Percentiles rank a stretch among this genome's conserved stretches.
These are phyloP conservation scores for Phymorhynchus buccinoides DNA, from an alignment of 1,140 invertebrate species.

Conservation along the genomic window DNA sequence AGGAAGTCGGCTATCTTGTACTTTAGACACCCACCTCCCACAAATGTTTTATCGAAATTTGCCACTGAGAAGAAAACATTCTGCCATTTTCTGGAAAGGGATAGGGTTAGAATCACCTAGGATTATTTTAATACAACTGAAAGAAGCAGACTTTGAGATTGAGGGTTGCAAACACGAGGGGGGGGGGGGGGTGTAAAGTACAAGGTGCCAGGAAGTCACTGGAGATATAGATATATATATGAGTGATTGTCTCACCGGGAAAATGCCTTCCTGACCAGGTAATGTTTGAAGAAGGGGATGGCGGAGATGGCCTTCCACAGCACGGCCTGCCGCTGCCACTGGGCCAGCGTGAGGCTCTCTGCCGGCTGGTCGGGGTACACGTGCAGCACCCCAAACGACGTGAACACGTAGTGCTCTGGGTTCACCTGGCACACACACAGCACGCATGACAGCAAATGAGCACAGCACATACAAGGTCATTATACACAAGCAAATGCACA, in stretches of 20 bases:
- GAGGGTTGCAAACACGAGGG: too few species aligned
- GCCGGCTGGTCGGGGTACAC: slow-evolving; percentile 63
- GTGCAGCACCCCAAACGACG: slow-evolving; percentile 71
- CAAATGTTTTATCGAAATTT: too few species aligned
- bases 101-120: too few species aligned
- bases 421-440: slow-evolving; percentile 41
- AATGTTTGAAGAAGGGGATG: slow-evolving; percentile 73
- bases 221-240: too few species aligned
- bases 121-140: too few species aligned
- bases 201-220: too few species aligned
- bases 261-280: slow-evolving; percentile 66
- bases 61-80: too few species aligned
- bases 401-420: slow-evolving; percentile 70
- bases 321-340: slow-evolving; percentile 71
- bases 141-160: too few species aligned
- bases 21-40: too few species aligned
- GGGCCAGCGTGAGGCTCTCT: slow-evolving; percentile 67
- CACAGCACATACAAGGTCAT: neutral
- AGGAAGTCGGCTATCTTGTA: too few species aligned
- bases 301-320: slow-evolving; percentile 66
- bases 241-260: slow-evolving; percentile 53
- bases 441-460: neutral
- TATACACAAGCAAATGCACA: neutral
- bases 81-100: too few species aligned
- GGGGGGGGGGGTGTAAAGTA: too few species aligned